Conservation (phyloP, 2,888 invertebrate species). For the Tetragonisca angustula region DNA sequence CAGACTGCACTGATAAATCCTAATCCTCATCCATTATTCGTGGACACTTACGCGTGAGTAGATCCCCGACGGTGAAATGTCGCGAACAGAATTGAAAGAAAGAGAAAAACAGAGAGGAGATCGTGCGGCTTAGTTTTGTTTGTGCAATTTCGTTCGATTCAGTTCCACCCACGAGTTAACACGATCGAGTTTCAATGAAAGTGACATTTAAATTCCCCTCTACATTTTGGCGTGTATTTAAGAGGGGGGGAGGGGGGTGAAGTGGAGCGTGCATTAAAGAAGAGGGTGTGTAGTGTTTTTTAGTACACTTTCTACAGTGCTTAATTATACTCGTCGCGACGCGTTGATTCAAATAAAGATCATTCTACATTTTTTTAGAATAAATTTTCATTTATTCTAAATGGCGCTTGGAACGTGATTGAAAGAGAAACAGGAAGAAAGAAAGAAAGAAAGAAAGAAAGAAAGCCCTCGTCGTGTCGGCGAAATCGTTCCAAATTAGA, state of each 20-base stretch:
- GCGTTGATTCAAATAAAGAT: background rate
- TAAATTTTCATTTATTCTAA: background rate
- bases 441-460: background rate
- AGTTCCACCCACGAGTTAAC: background rate
- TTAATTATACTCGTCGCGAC: background rate
- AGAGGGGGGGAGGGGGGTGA: background rate
- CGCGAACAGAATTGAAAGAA: background rate
- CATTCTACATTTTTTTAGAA: background rate
- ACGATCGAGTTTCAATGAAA: background rate
- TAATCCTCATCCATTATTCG: constrained; percentile 39
- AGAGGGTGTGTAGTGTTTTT: background rate
- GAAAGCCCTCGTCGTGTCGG: background rate
- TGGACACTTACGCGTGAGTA: constrained; percentile 43
- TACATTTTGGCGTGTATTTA: background rate
- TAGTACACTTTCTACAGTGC: background rate
- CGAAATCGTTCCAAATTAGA: constrained; percentile 17
- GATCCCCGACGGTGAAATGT: constrained; percentile 11
- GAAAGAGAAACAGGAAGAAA: background rate
- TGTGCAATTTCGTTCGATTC: constrained; percentile 8
- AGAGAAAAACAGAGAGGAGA: background rate
- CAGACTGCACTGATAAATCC: constrained; percentile 58
- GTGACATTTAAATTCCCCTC: constrained; percentile 13
- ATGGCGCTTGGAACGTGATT: too few relatives aligned
- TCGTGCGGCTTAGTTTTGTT: background rate
- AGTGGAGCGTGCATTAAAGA: background rate